phyloP scores from a whole-genome alignment of 2,797 vertebrate genomes.

The Tragopan temminckii region DNA sequence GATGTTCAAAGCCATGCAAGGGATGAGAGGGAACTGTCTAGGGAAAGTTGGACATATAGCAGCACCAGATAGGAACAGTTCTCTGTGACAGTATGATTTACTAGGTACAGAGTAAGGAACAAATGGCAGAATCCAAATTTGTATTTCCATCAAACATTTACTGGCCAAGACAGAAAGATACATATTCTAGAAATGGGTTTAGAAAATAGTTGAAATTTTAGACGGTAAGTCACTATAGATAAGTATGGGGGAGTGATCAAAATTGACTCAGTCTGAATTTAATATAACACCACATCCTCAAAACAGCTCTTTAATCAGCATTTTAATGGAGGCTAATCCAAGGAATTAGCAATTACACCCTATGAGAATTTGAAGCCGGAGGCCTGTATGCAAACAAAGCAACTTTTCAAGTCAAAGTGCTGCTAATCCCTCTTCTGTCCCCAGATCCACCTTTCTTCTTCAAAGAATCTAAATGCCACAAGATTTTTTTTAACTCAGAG shows the following conservation, averaged over 20 bases:
- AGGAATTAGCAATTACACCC: not conserved
- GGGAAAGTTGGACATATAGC: not conserved
- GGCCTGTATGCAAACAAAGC: not conserved
- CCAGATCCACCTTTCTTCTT: not conserved
- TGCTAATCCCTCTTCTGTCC: not conserved
- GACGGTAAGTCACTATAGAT: not conserved
- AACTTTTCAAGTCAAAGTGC: not conserved
- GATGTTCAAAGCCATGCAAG: not conserved
- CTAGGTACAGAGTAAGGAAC: not conserved
- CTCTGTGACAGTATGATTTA: not conserved
- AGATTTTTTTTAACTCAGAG: not conserved
- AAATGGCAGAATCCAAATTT: not conserved
- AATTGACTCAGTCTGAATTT: not conserved
- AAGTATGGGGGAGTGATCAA: not conserved
- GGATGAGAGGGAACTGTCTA: accelerated
- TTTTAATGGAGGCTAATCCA: not conserved
- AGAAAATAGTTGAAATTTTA: not conserved
- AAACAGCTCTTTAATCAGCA: not conserved
- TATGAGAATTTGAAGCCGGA: accelerated
- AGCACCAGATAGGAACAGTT: not conserved
- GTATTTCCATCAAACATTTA: not conserved
- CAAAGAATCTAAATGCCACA: not conserved
- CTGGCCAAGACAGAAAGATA: not conserved
- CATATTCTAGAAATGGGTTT: not conserved
- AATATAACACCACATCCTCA: not conserved